Evolutionary conservation across 2,797 vertebrate genomes (phyloP).

Genomic region (Enteromius unitaeniatus): DNA sequence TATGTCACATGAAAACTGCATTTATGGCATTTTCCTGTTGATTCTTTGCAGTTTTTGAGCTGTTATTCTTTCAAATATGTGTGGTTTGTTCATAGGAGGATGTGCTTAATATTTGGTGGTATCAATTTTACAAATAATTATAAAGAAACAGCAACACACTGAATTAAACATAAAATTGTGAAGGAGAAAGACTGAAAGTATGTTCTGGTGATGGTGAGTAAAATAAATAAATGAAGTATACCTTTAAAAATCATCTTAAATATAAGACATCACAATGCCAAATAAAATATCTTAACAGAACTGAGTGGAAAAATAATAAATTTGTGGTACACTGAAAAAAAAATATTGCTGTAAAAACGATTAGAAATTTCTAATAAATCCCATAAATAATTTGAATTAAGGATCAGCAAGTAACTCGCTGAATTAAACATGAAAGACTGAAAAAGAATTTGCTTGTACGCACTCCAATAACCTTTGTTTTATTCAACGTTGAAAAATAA

Average conservation of each 20-base stretch:
- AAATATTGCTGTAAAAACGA: neutral
- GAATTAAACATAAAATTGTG: too few relatives aligned
- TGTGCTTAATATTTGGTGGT: neutral
- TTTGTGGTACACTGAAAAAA: neutral
- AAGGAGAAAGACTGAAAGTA: too few relatives aligned
- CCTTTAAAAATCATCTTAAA: neutral
- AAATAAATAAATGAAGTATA: neutral
- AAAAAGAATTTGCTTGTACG: neutral
- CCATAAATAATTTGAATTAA: neutral
- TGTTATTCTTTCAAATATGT: neutral
- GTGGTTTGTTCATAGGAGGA: neutral
- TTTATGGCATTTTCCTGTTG: neutral
- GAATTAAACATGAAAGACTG: constrained; percentile 1
- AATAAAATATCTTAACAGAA: neutral
- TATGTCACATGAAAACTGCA: neutral
- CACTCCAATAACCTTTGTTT: neutral
- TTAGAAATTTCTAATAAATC: neutral
- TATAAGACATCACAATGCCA: neutral
- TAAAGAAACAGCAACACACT: neutral
- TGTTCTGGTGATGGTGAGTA: neutral
- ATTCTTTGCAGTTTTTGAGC: neutral
- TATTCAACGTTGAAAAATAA: neutral
- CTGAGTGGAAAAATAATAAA: neutral
- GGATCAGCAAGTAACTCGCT: neutral
- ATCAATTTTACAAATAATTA: neutral